phyloP scores from a whole-genome alignment of 2,888 invertebrate species.

The Prosopocoilus inquinatus region DNA sequence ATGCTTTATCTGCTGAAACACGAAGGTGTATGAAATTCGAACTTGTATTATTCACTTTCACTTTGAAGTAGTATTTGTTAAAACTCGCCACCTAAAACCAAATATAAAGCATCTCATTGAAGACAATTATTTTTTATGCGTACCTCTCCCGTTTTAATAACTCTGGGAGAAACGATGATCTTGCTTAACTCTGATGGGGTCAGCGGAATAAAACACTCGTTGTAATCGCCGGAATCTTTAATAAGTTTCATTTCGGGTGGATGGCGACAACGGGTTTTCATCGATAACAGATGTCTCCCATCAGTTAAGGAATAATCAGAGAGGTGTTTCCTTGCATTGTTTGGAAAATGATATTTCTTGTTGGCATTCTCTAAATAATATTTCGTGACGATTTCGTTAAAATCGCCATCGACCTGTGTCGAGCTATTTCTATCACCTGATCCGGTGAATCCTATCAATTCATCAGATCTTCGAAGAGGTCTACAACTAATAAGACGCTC shows the following conservation, averaged over 20 bases:
- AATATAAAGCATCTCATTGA: neutral
- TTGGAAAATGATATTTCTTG: no score
- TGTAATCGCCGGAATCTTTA: neutral
- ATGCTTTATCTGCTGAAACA: neutral
- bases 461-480: no score
- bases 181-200: slow-evolving; percentile 1
- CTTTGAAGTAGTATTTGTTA: slow-evolving; percentile 3
- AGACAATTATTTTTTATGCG: neutral
- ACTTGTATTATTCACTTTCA: slow-evolving; percentile 5
- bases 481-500: no score
- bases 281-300: neutral
- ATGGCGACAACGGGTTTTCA: neutral
- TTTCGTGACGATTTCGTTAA: no score
- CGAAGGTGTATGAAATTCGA: neutral
- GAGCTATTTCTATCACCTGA: no score
- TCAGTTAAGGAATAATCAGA: neutral
- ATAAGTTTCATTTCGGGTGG: neutral
- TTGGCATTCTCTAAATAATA: no score
- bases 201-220: neutral
- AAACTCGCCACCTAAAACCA: slow-evolving; percentile 3
- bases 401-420: no score
- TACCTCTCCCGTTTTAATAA: neutral
- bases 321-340: no score
- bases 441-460: no score
- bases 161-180: neutral